Evolutionary conservation across 2,113 vertebrate genomes (phyloP), one percentile per base, ranked within the genome.

Genomic region (Campylorhamphus procurvoides): DNA sequence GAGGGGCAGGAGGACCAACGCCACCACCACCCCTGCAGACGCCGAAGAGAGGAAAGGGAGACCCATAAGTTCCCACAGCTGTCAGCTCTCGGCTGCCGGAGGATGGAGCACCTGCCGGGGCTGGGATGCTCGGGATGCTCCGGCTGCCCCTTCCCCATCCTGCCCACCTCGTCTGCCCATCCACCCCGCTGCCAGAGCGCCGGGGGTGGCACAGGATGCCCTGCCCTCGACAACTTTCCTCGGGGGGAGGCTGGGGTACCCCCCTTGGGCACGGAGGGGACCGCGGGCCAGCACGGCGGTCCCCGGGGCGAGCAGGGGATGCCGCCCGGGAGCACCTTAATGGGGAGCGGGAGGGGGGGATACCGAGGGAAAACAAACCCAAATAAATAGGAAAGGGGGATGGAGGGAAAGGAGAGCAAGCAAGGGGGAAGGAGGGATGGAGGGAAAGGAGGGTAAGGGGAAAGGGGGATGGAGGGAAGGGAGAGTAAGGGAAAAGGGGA

Each of bases 71-170:
- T 28, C 58, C 63, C 1, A 5, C 23, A 31, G 56, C 79, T 24
- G 14, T 0, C 84, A n/a, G 19, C 86, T 7, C 4, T 0, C 53
- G 8, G 33, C 75, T 10, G 4, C 0, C 1, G 8, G 23, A 22
- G 52, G 42, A 53, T 7, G 8, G 22, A 4, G 1, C 95, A 94
- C 87, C 90, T 94, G 95, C 83, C 74, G 31, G 9, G 59, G 14
- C 67, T 18, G 78, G 27, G 60, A n/a, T 29, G 68, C 42, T 76
- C 60, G 42, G n/a, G 69, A 1, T 20, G 7, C 69, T 17, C 24
- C 29, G 47, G 11, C 10, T 24, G 9, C 25, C 52, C 15, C 44
- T 33, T 10, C 27, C 56, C 44, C 7, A 14, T 13, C 11, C 19
- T 4, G 50, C n/a, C 33, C 73, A 3, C 33, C 18, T 10, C 28